phyloP scores from a whole-genome alignment of 2,113 vertebrate species.

The Pelmatolapia mariae region DNA sequence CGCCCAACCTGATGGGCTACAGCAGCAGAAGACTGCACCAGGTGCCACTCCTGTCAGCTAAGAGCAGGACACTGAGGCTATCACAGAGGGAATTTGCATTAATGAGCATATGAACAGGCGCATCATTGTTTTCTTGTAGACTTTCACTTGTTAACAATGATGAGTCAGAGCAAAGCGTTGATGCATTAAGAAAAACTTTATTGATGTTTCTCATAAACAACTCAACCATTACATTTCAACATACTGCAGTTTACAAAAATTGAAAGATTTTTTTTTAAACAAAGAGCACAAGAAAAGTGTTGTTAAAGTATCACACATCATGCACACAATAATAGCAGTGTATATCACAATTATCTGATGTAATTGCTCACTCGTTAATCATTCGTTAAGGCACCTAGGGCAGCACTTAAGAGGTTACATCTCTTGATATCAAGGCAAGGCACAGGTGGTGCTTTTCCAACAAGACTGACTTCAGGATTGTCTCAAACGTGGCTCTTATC shows the following conservation, averaged over 20 bases:
- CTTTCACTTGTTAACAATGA: not conserved
- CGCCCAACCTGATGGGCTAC: not conserved
- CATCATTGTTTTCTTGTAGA: not conserved
- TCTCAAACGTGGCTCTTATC: not conserved
- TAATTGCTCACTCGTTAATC: not conserved
- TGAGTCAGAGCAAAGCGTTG: not conserved
- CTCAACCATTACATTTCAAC: conserved; percentile 21
- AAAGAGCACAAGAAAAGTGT: conserved; percentile 2
- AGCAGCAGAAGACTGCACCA: not conserved
- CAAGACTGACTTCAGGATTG: not conserved
- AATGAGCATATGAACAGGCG: not conserved
- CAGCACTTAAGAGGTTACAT: not conserved
- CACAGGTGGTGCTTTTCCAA: not conserved
- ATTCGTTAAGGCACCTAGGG: conserved; percentile 17
- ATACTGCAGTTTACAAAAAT: conserved; percentile 27
- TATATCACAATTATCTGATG: not conserved
- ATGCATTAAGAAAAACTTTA: conserved; percentile 57
- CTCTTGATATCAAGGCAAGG: not conserved
- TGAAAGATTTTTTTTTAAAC: not conserved
- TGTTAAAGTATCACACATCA: conserved; percentile 30
- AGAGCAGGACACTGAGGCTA: not conserved
- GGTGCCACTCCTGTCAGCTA: not conserved
- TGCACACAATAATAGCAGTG: conserved; percentile 7
- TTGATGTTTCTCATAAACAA: conserved; percentile 53
- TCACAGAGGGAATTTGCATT: not conserved